Percentiles rank a stretch among this genome's conserved stretches.
phyloP scores from a whole-genome alignment of 2,113 vertebrate genomes.

The Canis aureus region DNA sequence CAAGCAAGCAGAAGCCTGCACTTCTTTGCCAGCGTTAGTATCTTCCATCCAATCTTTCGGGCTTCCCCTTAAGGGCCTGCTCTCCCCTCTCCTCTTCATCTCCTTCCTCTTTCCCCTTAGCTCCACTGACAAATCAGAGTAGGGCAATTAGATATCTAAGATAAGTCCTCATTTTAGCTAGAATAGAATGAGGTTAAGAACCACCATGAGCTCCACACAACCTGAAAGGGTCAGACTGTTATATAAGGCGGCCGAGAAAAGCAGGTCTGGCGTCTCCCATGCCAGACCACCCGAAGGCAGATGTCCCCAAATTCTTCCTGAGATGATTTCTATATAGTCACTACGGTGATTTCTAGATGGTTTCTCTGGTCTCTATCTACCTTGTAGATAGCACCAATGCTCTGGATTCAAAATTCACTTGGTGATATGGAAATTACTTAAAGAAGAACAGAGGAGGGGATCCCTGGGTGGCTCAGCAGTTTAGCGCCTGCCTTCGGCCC shows the following conservation, averaged over 20 bases:
- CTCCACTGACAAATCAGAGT: neutral
- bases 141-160: neutral
- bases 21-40: neutral
- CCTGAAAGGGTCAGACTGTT: neutral
- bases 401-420: neutral
- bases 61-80: neutral
- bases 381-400: neutral
- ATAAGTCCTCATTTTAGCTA: conserved; percentile 11
- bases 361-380: neutral
- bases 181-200: conserved; percentile 49
- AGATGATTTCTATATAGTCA: neutral
- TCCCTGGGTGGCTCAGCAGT: no score
- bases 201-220: neutral
- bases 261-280: neutral
- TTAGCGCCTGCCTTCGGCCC: no score
- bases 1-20: neutral
- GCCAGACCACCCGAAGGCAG: neutral
- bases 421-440: neutral
- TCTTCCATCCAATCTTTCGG: neutral
- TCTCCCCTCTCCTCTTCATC: neutral
- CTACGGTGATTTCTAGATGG: neutral
- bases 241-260: neutral
- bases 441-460: neutral
- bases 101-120: neutral
- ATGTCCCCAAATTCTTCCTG: neutral